Evolutionary conservation across 2,113 vertebrate species (phyloP).

Genomic region (Tamias sibiricus): DNA sequence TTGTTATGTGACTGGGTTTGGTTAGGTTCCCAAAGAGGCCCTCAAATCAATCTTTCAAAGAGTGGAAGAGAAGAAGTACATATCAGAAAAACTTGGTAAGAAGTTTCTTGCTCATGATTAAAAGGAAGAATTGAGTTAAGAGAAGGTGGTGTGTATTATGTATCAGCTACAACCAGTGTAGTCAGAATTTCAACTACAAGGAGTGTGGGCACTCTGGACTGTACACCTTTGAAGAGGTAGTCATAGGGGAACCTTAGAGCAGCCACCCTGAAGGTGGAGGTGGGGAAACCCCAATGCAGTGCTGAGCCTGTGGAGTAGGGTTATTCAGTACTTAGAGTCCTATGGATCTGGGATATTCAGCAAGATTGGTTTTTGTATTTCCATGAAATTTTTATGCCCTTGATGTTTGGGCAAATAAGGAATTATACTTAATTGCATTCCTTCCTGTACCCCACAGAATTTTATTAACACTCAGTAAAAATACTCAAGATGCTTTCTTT

Average conservation of each 20-base stretch:
- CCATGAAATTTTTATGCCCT: neutral
- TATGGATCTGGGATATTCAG: neutral
- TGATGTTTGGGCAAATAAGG: conserved; percentile 6
- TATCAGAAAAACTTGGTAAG: conserved; percentile 1
- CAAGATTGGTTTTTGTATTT: neutral
- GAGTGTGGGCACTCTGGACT: neutral
- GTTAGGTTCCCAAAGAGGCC: conserved; percentile 24
- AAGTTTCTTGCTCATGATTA: neutral
- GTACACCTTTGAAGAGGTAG: neutral
- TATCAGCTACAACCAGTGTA: neutral
- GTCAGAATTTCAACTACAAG: neutral
- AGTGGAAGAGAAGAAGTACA: neutral
- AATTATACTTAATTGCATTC: neutral
- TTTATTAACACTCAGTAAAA: neutral
- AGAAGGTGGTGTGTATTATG: neutral
- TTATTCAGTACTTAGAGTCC: neutral
- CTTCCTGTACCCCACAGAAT: neutral
- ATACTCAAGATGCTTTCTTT: neutral
- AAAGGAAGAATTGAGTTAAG: neutral
- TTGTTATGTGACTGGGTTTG: neutral
- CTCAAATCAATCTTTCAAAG: neutral
- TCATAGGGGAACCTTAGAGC: neutral
- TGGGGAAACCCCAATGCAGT: no score
- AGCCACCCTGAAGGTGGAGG: neutral
- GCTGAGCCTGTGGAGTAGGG: neutral